These are phyloP conservation scores for Pegoplata infirma DNA, from an alignment of 2,888 invertebrate species.

Conservation along the genomic window DNA sequence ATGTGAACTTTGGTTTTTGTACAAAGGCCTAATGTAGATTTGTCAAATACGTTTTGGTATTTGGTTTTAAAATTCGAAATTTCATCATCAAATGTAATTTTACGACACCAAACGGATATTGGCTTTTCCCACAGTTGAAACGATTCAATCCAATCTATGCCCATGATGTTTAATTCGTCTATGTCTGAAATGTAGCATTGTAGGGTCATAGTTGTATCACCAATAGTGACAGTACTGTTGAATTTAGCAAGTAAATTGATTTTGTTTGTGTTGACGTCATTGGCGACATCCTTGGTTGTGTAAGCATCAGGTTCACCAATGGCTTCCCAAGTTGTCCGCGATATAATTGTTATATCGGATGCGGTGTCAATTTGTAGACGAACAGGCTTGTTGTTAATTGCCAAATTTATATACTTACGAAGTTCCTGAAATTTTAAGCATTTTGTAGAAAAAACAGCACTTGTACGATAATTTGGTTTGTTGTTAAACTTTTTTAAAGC, in stretches of 20 bases:
- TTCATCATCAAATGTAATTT: not conserved
- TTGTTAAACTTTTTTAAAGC: too few species aligned
- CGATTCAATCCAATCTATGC: not conserved
- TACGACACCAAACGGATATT: constrained; percentile 1
- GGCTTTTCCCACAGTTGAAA: constrained; percentile 8
- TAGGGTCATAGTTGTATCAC: not conserved
- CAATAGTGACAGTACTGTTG: not conserved
- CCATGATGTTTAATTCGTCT: constrained; percentile 9
- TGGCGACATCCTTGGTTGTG: constrained; percentile 37
- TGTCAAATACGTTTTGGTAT: constrained; percentile 5
- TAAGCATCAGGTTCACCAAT: constrained; percentile 28
- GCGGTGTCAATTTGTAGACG: constrained; percentile 45
- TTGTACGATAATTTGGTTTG: not conserved
- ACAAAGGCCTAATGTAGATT: not conserved
- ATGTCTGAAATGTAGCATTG: constrained; percentile 30
- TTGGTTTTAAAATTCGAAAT: not conserved
- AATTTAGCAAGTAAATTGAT: not conserved
- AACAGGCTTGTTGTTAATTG: constrained; percentile 14
- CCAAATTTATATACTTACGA: constrained; percentile 31
- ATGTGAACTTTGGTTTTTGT: constrained; percentile 9
- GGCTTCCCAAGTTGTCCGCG: constrained; percentile 31
- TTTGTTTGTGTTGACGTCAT: not conserved
- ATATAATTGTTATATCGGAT: constrained; percentile 51
- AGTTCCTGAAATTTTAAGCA: constrained; percentile 26
- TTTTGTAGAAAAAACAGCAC: not conserved